Evolutionary conservation across 2,888 invertebrate genomes (phyloP).

Genomic region (Halictus quadricinctus): DNA sequence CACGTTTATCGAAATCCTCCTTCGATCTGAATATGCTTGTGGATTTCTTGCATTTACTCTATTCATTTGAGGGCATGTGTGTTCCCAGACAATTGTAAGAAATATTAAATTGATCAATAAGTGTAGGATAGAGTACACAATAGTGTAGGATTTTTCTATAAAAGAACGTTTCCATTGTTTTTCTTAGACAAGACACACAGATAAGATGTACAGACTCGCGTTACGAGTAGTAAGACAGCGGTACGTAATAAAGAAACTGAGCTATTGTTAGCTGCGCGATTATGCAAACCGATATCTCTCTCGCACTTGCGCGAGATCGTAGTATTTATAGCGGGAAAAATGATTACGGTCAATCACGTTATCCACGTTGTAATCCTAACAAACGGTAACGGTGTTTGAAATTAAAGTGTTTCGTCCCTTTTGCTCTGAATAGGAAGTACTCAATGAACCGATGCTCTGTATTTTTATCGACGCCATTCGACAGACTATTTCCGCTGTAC

Average conservation of each 20-base stretch:
- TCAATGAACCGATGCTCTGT: background rate
- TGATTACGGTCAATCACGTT: slow-evolving; percentile 16
- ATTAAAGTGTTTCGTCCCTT: background rate
- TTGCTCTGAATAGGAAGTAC: background rate
- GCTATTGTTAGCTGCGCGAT: slow-evolving; percentile 58
- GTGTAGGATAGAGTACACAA: too few relatives aligned
- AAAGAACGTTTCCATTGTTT: too few relatives aligned
- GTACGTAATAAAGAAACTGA: background rate
- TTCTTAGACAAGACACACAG: too few relatives aligned
- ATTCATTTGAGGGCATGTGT: background rate
- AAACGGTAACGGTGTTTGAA: background rate
- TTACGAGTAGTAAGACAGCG: background rate
- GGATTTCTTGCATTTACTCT: background rate
- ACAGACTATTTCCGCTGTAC: background rate
- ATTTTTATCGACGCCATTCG: background rate
- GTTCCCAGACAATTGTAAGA: too few relatives aligned
- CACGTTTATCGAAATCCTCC: background rate
- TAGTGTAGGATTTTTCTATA: too few relatives aligned
- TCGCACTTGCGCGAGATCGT: slow-evolving; percentile 6
- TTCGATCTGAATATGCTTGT: too few relatives aligned
- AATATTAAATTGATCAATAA: too few relatives aligned
- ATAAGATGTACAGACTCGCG: too few relatives aligned
- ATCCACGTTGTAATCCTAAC: background rate
- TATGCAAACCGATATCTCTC: slow-evolving; percentile 65
- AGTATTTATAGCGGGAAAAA: slow-evolving; percentile 15